phyloP scores from a whole-genome alignment of 2,888 invertebrate genomes.

The Volucella zonaria region DNA sequence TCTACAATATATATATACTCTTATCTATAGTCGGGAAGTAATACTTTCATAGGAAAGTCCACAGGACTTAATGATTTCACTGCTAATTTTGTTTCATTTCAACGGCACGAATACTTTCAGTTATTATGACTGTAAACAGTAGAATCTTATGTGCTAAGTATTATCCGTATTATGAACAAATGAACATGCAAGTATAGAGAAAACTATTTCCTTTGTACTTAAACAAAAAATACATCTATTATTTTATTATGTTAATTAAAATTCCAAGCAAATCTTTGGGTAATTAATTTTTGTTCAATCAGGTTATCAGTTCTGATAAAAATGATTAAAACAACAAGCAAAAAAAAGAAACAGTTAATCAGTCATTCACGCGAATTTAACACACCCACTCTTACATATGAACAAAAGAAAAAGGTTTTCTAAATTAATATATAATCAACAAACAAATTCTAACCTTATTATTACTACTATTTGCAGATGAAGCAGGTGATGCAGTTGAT shows the following conservation, averaged over 20 bases:
- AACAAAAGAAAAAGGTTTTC: background rate
- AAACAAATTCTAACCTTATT: constrained; percentile 69
- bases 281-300: background rate
- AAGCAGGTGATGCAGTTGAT: constrained; percentile 74
- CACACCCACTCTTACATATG: constrained; percentile 8
- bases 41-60: no score
- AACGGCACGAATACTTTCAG: no score
- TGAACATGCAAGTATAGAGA: no score
- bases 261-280: constrained; percentile 46
- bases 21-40: no score
- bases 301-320: background rate
- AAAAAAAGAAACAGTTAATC: background rate
- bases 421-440: constrained; percentile 29
- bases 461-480: constrained; percentile 74
- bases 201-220: no score
- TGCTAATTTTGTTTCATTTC: no score
- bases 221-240: background rate
- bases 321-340: background rate
- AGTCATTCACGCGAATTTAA: constrained; percentile 5
- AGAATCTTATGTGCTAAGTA: no score
- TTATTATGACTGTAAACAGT: no score
- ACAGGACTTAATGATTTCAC: no score
- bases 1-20: no score
- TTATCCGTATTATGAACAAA: no score
- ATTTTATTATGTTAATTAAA: constrained; percentile 2